Evolutionary conservation across 2,113 vertebrate species (phyloP), one percentile per base, ranked within the genome.

Genomic region (Thalassoma bifasciatum): DNA sequence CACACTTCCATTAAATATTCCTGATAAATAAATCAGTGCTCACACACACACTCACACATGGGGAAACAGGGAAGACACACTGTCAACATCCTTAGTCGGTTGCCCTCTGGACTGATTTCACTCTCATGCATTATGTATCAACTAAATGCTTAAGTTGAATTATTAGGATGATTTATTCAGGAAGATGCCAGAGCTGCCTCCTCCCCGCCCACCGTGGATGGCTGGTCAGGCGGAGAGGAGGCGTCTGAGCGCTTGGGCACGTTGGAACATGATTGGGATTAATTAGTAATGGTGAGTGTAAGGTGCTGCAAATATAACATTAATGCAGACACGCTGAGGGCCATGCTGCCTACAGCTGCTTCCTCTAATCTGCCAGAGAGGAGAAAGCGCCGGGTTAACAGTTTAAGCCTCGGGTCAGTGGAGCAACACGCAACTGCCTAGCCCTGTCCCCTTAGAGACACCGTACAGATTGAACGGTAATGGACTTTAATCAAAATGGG

Each of bases 111-210:
- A 85, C 86, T 83, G 61, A 86, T 82, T 85, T 77, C 77, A 51
- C 44, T 50, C n/a, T 63, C 52, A 77, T 91, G 49, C 70, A 88
- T 89, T 65, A 86, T 79, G 57, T 69, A 91, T 76, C 5, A 79
- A 34, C 53, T 81, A 84, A 85, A 90, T 87, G 54, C 86, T 90
- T 89, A 81, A 79, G 73, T 65, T 79, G 83, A 87, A 86, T 83
- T 88, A 85, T 91, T 85, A 82, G 75, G 47, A 89, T 89, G 78
- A 82, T 89, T 90, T 88, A 88, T 90, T 88, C 77, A 85, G 60
- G 44, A 60, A 38, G 51, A 51, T 64, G 70, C 22, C 0, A 22
- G 23, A 38, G 42, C 62, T 81, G 51, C 44, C 37, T 75, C 72
- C 30, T 74, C 52, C 62, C 69, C 44, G 26, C 69, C 50, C 4